A percentile compares a stretch with the other conserved stretches of the same genome.
These are phyloP conservation scores for Diplosoma virens DNA, from an alignment of 23 tunicate species.

Conservation along the genomic window DNA sequence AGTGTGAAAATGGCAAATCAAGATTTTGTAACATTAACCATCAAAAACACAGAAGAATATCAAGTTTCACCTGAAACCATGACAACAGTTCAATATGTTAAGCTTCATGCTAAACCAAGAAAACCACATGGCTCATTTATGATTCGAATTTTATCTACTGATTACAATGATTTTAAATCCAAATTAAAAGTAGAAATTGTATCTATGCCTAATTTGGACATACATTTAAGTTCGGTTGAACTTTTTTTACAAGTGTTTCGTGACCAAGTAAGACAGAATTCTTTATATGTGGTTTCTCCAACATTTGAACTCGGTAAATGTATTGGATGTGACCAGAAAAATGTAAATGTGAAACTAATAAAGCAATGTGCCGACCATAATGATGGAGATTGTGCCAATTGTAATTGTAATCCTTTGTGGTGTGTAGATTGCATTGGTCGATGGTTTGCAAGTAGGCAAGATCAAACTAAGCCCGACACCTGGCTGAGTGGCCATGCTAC, in stretches of 20 bases:
- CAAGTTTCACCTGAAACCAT: slow-evolving; percentile 72
- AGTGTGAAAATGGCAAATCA: slow-evolving; percentile 42
- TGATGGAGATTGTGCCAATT: slow-evolving; percentile 52
- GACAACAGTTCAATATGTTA: slow-evolving; percentile 68
- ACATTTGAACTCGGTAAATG: slow-evolving; percentile 35
- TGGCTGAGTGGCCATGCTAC: slow-evolving; percentile 84
- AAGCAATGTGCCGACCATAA: slow-evolving; percentile 65
- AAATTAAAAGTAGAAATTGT: slow-evolving; percentile 24
- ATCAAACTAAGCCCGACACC: slow-evolving; percentile 49
- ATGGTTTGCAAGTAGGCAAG: slow-evolving; percentile 91
- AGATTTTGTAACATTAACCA: slow-evolving; percentile 52
- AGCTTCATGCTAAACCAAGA: slow-evolving; percentile 36
- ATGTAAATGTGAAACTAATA: slow-evolving; percentile 46
- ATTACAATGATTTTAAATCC: slow-evolving; percentile 67
- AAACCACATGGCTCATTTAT: slow-evolving; percentile 37
- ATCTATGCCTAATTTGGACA: slow-evolving; percentile 52
- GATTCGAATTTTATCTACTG: slow-evolving; percentile 68
- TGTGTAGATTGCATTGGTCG: slow-evolving; percentile 89
- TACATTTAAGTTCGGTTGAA: slow-evolving; percentile 58
- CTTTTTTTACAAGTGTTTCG: slow-evolving; percentile 73
- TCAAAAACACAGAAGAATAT: slow-evolving; percentile 66
- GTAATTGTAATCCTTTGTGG: slow-evolving; percentile 83
- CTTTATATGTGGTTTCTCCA: slow-evolving; percentile 1
- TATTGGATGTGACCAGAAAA: slow-evolving; percentile 83
- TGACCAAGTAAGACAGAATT: slow-evolving; percentile 60